Percentiles rank a stretch among this genome's conserved stretches.
Evolutionary conservation across 2,113 vertebrate genomes (phyloP).

Genomic region (Pollimyrus isidori): DNA sequence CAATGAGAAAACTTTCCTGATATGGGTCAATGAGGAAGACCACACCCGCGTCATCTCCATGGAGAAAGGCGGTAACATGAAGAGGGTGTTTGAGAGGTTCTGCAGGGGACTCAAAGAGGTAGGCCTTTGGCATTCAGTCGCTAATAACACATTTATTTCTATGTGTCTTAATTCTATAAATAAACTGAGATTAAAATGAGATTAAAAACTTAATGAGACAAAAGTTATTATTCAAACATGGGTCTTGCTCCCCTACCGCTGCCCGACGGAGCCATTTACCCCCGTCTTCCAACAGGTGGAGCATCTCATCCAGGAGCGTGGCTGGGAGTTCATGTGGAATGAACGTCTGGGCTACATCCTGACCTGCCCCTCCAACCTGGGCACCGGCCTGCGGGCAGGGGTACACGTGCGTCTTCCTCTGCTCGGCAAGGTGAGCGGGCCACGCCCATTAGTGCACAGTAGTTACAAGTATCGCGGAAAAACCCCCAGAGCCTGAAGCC

Average conservation of each 20-base stretch:
- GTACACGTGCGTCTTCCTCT: constrained; percentile 79
- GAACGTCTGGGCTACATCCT: constrained; percentile 79
- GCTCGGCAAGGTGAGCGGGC: constrained; percentile 73
- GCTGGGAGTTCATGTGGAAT: constrained; percentile 97
- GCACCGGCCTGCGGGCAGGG: constrained; percentile 80
- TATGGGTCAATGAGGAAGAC: constrained; percentile 93
- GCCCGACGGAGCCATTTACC: neutral
- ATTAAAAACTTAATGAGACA: neutral
- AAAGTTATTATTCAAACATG: neutral
- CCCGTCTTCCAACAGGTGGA: constrained; percentile 65
- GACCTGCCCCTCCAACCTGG: constrained; percentile 87
- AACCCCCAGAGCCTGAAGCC: neutral
- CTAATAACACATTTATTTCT: neutral
- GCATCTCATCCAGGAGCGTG: constrained; percentile 78
- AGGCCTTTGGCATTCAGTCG: neutral
- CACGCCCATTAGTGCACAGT: neutral
- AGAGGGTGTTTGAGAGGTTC: constrained; percentile 86
- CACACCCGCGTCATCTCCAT: constrained; percentile 92
- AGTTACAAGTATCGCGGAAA: neutral
- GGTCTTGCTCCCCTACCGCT: neutral
- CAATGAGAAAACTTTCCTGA: constrained; percentile 85
- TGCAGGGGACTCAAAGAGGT: constrained; percentile 89
- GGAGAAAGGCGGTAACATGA: constrained; percentile 94
- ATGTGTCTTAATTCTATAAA: neutral
- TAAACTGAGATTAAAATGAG: too few relatives aligned